Percentiles rank a stretch among this genome's conserved stretches.
phyloP scores from a whole-genome alignment of 2,797 vertebrate genomes.

The Myotis vivesi region DNA sequence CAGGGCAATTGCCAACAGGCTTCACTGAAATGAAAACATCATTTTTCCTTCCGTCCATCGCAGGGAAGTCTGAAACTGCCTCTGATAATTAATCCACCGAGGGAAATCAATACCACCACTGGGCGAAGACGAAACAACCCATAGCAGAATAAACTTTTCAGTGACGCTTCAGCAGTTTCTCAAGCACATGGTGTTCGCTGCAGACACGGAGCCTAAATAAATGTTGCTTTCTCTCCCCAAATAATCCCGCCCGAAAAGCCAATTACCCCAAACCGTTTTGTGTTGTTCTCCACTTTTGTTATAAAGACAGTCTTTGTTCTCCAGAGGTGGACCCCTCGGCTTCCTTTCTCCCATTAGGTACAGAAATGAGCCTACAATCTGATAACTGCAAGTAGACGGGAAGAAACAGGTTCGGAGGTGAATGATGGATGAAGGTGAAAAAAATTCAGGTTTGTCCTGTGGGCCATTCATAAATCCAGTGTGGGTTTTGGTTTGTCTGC shows the following conservation, averaged over 20 bases:
- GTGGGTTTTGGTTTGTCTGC: not conserved
- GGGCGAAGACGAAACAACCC: slow-evolving; percentile 83
- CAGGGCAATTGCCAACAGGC: slow-evolving; percentile 81
- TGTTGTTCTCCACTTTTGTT: not conserved
- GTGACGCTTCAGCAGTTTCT: slow-evolving; percentile 67
- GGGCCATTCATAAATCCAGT: not conserved
- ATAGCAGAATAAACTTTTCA: slow-evolving; percentile 83
- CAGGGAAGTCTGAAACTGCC: slow-evolving; percentile 82
- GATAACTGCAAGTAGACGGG: not conserved
- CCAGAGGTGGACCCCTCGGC: not conserved
- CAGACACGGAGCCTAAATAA: slow-evolving; percentile 73
- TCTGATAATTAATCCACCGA: slow-evolving; percentile 86
- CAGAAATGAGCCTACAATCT: not conserved
- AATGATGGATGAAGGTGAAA: not conserved
- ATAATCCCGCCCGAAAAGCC: slow-evolving; percentile 4
- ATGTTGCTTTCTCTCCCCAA: slow-evolving; percentile 49
- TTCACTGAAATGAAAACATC: slow-evolving; percentile 85
- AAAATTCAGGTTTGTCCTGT: not conserved
- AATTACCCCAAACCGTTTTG: slow-evolving; percentile 62
- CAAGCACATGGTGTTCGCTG: slow-evolving; percentile 58
- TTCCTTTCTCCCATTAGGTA: slow-evolving; percentile 53
- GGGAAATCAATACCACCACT: slow-evolving; percentile 86
- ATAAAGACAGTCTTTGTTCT: slow-evolving; percentile 77
- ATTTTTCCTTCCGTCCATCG: slow-evolving; percentile 83
- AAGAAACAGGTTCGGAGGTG: not conserved